A percentile compares a stretch with the other conserved stretches of the same genome.
Evolutionary conservation across 1,140 invertebrate genomes (phyloP).

Genomic region (Apis dorsata): DNA sequence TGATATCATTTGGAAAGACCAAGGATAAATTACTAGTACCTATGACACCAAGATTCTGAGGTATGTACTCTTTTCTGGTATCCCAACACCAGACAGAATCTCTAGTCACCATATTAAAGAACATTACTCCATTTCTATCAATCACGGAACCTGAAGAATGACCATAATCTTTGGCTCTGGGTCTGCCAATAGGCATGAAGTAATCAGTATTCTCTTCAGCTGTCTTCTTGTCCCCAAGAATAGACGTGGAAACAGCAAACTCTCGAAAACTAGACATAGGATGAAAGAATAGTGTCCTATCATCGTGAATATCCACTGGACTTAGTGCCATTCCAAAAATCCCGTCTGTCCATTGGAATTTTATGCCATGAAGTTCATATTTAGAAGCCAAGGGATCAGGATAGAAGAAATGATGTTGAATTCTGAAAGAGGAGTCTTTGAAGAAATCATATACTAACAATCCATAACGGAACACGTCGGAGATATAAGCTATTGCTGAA

Average conservation of each 20-base stretch:
- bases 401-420: conserved; percentile 87
- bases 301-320: conserved; percentile 80
- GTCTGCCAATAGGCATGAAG: conserved; percentile 83
- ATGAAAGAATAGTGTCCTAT: conserved; percentile 87
- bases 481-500: conserved; percentile 85
- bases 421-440: conserved; percentile 85
- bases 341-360: conserved; percentile 91
- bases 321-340: conserved; percentile 88
- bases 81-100: conserved; percentile 91
- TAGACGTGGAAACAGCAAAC: conserved; percentile 85
- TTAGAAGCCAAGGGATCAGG: conserved; percentile 88
- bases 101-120: conserved; percentile 87
- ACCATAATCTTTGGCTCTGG: conserved; percentile 82
- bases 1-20: conserved; percentile 89
- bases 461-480: conserved; percentile 89
- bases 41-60: conserved; percentile 83
- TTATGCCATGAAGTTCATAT: conserved; percentile 84
- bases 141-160: conserved; percentile 88
- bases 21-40: conserved; percentile 82
- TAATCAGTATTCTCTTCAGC: conserved; percentile 80
- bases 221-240: conserved; percentile 82
- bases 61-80: conserved; percentile 84
- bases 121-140: conserved; percentile 86
- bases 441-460: conserved; percentile 85
- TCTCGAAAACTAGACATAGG: conserved; percentile 89